phyloP scores from a whole-genome alignment of 2,797 vertebrate species.

The Sarcophilus harrisii region DNA sequence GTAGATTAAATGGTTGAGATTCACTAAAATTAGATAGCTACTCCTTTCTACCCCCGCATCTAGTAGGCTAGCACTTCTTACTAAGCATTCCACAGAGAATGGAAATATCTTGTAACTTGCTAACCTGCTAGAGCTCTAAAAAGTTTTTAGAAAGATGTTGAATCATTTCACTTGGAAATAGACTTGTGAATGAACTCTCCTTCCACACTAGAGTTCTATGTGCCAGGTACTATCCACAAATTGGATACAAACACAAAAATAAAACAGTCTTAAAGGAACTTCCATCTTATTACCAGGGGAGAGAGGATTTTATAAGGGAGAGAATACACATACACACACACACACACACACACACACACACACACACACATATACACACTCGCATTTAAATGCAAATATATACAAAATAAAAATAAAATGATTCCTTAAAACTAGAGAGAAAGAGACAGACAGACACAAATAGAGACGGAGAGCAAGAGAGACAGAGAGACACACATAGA shows the following conservation, averaged over 20 bases:
- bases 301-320: not conserved
- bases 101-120: slow-evolving; percentile 95
- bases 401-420: not conserved
- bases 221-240: not conserved
- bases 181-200: not conserved
- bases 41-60: not conserved
- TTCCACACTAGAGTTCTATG: not conserved
- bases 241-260: not conserved
- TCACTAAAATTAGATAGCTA: not conserved
- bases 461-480: too few relatives aligned
- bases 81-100: slow-evolving; percentile 92
- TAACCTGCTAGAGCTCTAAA: slow-evolving; percentile 95
- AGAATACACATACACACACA: not conserved
- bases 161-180: slow-evolving; percentile 31
- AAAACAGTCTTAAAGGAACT: not conserved
- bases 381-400: not conserved
- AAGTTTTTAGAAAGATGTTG: slow-evolving; percentile 98
- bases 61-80: slow-evolving; percentile 84
- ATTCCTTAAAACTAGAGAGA: not conserved
- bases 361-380: too few relatives aligned
- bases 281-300: not conserved
- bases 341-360: not conserved
- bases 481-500: too few relatives aligned
- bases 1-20: not conserved
- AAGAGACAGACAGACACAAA: too few relatives aligned